Base-by-base conservation (phyloP, 2,797 vertebrate species). In the Lutjanus campechanus region DNA sequence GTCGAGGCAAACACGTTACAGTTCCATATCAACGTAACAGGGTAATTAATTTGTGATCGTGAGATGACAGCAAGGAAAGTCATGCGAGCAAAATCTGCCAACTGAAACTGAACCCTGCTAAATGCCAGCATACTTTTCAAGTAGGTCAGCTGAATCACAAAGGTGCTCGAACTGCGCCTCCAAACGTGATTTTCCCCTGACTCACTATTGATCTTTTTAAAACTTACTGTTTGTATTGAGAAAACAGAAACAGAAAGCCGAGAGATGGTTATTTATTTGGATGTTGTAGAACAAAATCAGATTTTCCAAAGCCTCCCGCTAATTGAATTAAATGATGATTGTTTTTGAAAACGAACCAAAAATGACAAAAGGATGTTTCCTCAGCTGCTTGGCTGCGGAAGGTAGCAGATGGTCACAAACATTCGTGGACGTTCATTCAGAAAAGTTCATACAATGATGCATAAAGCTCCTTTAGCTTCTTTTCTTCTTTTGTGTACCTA, bases 1-100 rank as follows among this genome's bases (percentile, higher is more conserved):
- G 41, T 53, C 29, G 50, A 1, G 43, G 59, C 50, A 61, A 68
- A 69, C 25, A 20, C 53, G 47, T 65, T 8, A 58, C 25, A 53
- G 53, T 70, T 82, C 82, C 53, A 68, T 22, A 22, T 71, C 17
- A 25, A 44, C 46, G 53, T 63, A 71, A 62, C 20, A 47, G 60
- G 64, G 54, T 63, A 29, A 70, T 69, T 46, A 2, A 69, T 79
- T 67, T 62, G 29, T 69, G 77, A 63, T 55, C 2, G 19, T 64
- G 29, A 43, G 55, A 59, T 59, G 59, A 78, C 53, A 55, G 77
- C 40, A 3, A 40, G 25, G 22, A 59, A 69, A 59, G 59, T 69
- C 71, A 72, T 50, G 49, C 67, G 44, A 25, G 54, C 43, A 25
- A 53, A 50, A 49, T 59, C n/a, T 50, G 61, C 51, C 46, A 58